These are phyloP conservation scores for Emberiza fucata DNA, from an alignment of 2,113 vertebrate genomes.

Conservation along the genomic window DNA sequence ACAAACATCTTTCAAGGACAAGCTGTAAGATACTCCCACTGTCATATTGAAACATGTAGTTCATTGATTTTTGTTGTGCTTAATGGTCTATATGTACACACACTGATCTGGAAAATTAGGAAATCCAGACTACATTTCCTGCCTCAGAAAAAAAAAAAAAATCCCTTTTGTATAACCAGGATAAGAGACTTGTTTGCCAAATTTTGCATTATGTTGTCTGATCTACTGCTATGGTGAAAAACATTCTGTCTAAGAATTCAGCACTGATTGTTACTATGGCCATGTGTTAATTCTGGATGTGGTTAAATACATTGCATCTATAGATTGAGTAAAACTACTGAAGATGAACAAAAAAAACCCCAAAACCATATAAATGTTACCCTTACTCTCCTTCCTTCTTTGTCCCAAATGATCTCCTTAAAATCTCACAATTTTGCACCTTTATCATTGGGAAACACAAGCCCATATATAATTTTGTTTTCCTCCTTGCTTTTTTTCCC, in stretches of 20 bases:
- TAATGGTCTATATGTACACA: background rate
- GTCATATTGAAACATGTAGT: background rate
- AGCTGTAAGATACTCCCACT: background rate
- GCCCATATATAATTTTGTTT: background rate
- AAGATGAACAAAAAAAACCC: background rate
- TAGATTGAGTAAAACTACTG: background rate
- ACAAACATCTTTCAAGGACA: slow-evolving; percentile 59
- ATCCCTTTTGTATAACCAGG: background rate
- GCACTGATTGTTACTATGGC: background rate
- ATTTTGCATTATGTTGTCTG: background rate
- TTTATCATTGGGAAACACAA: background rate
- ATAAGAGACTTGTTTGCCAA: background rate
- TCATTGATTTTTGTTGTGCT: background rate
- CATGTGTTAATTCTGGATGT: background rate
- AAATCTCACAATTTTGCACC: background rate
- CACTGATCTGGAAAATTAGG: background rate
- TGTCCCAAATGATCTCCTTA: background rate
- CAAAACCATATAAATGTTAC: background rate
- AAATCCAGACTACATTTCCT: background rate
- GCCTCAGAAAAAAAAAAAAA: background rate
- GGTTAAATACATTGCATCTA: background rate
- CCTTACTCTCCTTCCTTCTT: background rate
- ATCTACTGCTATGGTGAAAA: background rate
- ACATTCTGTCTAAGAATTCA: background rate
- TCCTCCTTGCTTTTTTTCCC: background rate